Evolutionary conservation across 2,888 invertebrate genomes (phyloP), one percentile per base, ranked within the genome.

Genomic region (Tetrapedia diversipes): DNA sequence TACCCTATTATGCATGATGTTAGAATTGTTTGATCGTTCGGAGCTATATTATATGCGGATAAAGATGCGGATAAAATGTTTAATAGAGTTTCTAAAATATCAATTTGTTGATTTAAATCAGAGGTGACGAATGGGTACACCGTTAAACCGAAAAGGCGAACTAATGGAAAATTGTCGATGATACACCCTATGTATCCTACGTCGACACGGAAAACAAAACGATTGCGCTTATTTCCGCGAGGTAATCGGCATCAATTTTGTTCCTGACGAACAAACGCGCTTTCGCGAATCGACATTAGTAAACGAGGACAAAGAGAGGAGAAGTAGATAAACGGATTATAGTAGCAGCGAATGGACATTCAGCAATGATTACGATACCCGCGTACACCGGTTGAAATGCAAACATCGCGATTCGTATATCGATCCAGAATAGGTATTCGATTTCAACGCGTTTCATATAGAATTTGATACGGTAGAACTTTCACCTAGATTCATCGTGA

Each of bases 281-380:
- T 74, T 39, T 65, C 11, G 51, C 57, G 34, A 27, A 49, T 41
- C 47, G 27, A 51, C 49, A 53, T 69, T 61, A 53, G 54, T n/a
- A 45, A 74, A 61, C 53, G 49, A 34, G 68, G 49, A 67, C 68
- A 57, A 69, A 68, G 72, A 63, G 77, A 60, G 39, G 34, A 10
- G 60, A 73, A 61, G 61, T 32, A 70, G 34, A 74, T 74, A 79
- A 79, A 79, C 66, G 70, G 78, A 79, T 79, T 79, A 78, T 45
- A 53, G 39, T 39, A 22, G 47, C 66, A 63, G 49, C 45, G 66
- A 74, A 51, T 67, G 65, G 59, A 43, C 78, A 45, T 68, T 53
- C 77, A 70, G 24, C n/a, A 47, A 34, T 54, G 68, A 68, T 68
- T 64, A 53, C 59, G 63, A 69, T 14, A 43, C 27, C 22, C 22